Base-by-base conservation (phyloP, 2,888 invertebrate species). In the Rhagonycha lutea region DNA sequence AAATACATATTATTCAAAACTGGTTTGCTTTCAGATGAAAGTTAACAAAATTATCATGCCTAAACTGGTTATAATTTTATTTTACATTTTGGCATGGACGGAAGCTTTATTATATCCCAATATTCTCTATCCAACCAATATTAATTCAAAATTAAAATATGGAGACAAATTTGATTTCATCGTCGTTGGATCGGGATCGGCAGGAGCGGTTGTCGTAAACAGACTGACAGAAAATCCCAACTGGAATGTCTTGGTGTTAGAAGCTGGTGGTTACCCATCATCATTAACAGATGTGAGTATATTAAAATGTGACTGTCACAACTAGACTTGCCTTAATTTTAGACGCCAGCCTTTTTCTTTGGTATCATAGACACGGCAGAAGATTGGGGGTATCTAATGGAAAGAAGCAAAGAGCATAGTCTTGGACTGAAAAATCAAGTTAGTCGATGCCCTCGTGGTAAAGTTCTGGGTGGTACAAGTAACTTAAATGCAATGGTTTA, bases 401-500 rank as follows among this genome's bases (percentile, higher is more conserved):
- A 91, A 78, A 89, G 89, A 0, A 87, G 90, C 14, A 77, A 84
- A 4, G 80, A 81, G 1, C 84, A 84, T 18, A 89, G 90, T 72
- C 81, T 85, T 28, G 86, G 88, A 1, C 81, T 85, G 72, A 83
- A 80, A 12, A 81, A 85, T 9, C 83, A 84, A 14, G 73, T 81
- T 9, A 91, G 91, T 81, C 86, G 83, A 69, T 92, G 90, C 90
- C 89, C 91, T 0, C 87, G 91, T 18, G 92, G 92, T 0, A 92
- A 93, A 83, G 90, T 90, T 12, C 86, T 92, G 14, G 94, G 94
- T 0, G 94, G 94, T 0, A 89, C 90, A 1, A 91, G 92, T 12
- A 88, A 89, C 0, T 88, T 92, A 3, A 94, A 94, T 84, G 91
- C 89, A 11, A 92, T 94, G 92, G 74, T 93, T 0, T 92, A 94